Conservation (phyloP, 2,797 vertebrate species). For the Sebastes matsubarae region DNA sequence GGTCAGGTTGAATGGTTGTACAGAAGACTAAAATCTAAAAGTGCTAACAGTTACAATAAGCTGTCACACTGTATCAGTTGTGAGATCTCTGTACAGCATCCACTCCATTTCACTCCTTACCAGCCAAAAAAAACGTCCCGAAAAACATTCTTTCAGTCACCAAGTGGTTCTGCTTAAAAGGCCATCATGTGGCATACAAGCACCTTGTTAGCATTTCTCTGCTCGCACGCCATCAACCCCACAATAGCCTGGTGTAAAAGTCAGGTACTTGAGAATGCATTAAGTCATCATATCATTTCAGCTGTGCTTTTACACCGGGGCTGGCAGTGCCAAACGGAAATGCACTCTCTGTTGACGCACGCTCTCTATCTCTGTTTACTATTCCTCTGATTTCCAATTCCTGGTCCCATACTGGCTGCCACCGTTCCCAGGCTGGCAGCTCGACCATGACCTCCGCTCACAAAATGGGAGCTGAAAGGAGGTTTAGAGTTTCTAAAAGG, state of each 20-base stretch:
- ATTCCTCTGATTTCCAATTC: conserved; percentile 32
- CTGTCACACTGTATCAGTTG: background rate
- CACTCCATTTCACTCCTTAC: conserved; percentile 17
- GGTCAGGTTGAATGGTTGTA: background rate
- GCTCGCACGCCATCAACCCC: conserved; percentile 15
- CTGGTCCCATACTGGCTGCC: conserved; percentile 37
- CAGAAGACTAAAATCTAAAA: background rate
- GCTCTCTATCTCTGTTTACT: conserved; percentile 48
- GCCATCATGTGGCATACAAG: background rate
- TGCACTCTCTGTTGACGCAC: conserved; percentile 42
- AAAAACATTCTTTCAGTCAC: conserved; percentile 11
- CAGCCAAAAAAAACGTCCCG: background rate
- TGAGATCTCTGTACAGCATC: background rate
- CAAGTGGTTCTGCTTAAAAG: conserved; percentile 38
- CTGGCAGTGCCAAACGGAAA: conserved; percentile 28
- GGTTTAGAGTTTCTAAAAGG: conserved; percentile 55
- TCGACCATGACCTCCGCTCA: conserved; percentile 56
- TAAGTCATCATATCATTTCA: conserved; percentile 54
- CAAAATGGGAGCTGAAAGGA: conserved; percentile 56
- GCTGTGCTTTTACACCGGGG: conserved; percentile 26
- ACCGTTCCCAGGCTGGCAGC: conserved; percentile 64
- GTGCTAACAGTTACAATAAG: background rate
- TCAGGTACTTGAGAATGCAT: conserved; percentile 53
- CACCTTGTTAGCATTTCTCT: conserved; percentile 29
- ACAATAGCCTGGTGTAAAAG: conserved; percentile 27